Evolutionary conservation across 2,113 vertebrate genomes (phyloP).

Genomic region (Gymnorhina tibicen): DNA sequence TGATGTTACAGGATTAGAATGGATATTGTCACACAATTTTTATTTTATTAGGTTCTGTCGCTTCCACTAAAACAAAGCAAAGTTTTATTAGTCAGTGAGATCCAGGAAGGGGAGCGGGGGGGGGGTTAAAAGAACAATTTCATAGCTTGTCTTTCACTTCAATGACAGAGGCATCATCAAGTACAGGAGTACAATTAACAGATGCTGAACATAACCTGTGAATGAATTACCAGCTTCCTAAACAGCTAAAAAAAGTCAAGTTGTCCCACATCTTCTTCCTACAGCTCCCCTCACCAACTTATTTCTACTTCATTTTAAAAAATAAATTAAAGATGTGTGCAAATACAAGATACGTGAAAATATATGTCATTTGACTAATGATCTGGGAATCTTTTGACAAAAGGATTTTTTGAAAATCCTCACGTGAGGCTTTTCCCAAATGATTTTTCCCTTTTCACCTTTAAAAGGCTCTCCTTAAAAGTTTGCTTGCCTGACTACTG

Average conservation of each 20-base stretch:
- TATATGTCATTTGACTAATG: not conserved
- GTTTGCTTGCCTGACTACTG: not conserved
- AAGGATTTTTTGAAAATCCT: too few species aligned
- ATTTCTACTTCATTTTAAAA: not conserved
- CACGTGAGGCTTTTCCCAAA: not conserved
- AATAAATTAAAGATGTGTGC: not conserved
- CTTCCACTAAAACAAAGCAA: not conserved
- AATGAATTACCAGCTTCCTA: not conserved
- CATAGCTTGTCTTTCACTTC: not conserved
- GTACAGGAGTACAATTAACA: not conserved
- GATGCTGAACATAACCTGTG: not conserved
- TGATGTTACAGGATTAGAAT: not conserved
- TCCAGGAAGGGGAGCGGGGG: not conserved
- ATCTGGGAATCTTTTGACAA: not conserved
- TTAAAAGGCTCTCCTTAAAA: not conserved
- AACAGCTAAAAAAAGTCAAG: not conserved
- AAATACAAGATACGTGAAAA: not conserved
- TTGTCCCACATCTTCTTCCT: not conserved
- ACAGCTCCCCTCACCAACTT: not conserved
- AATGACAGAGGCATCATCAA: not conserved
- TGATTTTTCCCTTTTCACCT: not conserved
- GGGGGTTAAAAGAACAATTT: not conserved
- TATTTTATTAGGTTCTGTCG: not conserved
- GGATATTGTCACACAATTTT: not conserved
- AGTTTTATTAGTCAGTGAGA: not conserved